A percentile compares a stretch with the other conserved stretches of the same genome.
Evolutionary conservation across 1,140 invertebrate genomes (phyloP).

Genomic region (Caenorhabditis inopinata): DNA sequence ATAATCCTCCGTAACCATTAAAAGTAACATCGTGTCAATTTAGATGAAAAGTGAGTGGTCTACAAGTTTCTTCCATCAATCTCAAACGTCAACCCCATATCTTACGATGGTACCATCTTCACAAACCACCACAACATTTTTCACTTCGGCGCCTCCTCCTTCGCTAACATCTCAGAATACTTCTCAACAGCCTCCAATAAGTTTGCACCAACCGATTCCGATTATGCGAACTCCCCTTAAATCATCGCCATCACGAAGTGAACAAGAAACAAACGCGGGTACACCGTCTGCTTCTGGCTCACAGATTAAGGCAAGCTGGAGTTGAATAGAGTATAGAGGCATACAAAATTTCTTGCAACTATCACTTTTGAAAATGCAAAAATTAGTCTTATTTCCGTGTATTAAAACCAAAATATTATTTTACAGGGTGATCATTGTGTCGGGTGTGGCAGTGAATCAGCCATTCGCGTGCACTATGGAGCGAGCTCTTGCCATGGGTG

Average conservation of each 20-base stretch:
- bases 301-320: conserved; percentile 3
- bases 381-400: neutral
- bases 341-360: neutral
- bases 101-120: neutral
- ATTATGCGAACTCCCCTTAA: neutral
- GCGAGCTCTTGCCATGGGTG: conserved; percentile 45
- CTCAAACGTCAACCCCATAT: neutral
- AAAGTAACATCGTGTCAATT: neutral
- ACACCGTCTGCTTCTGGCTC: neutral
- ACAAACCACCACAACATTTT: neutral
- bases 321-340: neutral
- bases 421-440: conserved; percentile 43
- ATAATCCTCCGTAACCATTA: neutral
- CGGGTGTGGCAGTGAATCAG: conserved; percentile 40
- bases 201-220: conserved; percentile 9
- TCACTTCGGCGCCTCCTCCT: neutral
- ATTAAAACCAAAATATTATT: neutral
- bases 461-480: conserved; percentile 46
- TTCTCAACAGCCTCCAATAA: neutral
- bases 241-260: neutral
- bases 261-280: neutral
- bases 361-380: neutral
- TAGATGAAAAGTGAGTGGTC: conserved; percentile 24
- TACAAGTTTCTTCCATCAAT: conserved; percentile 5
- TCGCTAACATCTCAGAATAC: neutral